Base-by-base conservation (phyloP, 1,140 invertebrate species). In the Meloidogyne hapla region DNA sequence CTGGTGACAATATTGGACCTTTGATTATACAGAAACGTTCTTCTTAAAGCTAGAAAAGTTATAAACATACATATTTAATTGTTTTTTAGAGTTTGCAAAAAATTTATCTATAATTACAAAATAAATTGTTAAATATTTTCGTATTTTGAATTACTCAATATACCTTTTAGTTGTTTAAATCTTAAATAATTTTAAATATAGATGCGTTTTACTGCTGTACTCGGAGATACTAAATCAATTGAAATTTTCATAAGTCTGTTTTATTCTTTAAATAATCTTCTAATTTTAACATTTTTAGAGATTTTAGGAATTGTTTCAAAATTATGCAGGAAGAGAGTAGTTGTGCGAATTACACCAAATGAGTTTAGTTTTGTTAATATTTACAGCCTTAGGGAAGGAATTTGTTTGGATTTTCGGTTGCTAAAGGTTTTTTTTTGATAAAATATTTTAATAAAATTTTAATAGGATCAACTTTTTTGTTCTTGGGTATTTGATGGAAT, bases 1-100 rank as follows among this genome's bases (percentile, higher is more conserved):
- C 81, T 13, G 78, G 78, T 25, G 80, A 81, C 68, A 81, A 81
- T 45, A 75, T 83, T 64, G 80, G 80, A 15, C 80, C 80, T 25
- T 56, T 81, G 33, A 83, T 83, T 25, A 62, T 81, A 6, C 64
- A 69, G 56, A 15, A 69, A 2, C 79, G 78, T n/a, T 8, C 56
- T n/a, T 28, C 56, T 56, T 73, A 38, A 72, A 40, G 10, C 0
- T 15, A 48, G 25, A 4, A 21, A 21, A 15, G 40, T 74, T 61
- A 23, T 21, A 28, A 69, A 74, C n/a, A n/a, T n/a, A n/a, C n/a
- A n/a, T n/a, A n/a, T n/a, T n/a, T n/a, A n/a, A n/a, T n/a, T n/a
- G n/a, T n/a, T n/a, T n/a, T n/a, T n/a, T n/a, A n/a, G n/a, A n/a
- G n/a, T n/a, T n/a, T n/a, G n/a, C n/a, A n/a, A n/a, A n/a, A n/a